phyloP scores from a whole-genome alignment of 1,140 invertebrate species.

The Asobara japonica region DNA sequence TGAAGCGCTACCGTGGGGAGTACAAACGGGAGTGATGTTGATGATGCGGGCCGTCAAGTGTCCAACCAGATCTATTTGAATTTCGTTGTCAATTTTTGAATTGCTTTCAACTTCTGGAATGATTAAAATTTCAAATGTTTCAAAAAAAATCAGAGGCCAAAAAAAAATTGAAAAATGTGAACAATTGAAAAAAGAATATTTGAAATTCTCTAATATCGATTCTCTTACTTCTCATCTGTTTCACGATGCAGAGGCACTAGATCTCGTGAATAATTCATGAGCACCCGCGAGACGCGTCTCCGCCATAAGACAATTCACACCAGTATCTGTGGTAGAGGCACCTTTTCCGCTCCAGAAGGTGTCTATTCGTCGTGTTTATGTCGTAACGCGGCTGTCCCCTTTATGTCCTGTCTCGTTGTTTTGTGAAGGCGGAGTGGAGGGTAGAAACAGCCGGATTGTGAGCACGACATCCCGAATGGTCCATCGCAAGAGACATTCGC shows the following conservation, averaged over 20 bases:
- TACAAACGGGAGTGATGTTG: too few relatives aligned
- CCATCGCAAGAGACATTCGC: too few relatives aligned
- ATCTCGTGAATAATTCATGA: conserved; percentile 56
- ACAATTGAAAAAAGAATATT: not conserved
- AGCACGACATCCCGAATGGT: too few relatives aligned
- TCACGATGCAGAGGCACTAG: conserved; percentile 30
- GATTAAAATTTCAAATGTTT: too few relatives aligned
- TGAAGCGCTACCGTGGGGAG: too few relatives aligned
- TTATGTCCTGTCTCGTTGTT: not conserved
- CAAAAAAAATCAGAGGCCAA: not conserved
- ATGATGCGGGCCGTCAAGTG: too few relatives aligned
- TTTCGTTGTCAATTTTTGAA: too few relatives aligned
- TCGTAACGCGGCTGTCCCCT: not conserved
- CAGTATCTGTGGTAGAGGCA: conserved; percentile 8
- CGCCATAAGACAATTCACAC: conserved; percentile 28
- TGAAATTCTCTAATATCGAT: conserved; percentile 46
- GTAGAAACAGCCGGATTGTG: not conserved
- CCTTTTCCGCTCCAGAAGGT: not conserved
- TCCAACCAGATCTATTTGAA: too few relatives aligned
- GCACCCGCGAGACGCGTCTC: conserved; percentile 1
- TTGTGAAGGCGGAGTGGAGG: not conserved
- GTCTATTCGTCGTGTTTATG: not conserved
- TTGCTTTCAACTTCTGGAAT: too few relatives aligned
- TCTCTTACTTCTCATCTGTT: conserved; percentile 62
- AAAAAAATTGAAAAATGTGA: conserved; percentile 18